Base-by-base conservation (phyloP, 2,113 vertebrate genomes). In the Sorex araneus region DNA sequence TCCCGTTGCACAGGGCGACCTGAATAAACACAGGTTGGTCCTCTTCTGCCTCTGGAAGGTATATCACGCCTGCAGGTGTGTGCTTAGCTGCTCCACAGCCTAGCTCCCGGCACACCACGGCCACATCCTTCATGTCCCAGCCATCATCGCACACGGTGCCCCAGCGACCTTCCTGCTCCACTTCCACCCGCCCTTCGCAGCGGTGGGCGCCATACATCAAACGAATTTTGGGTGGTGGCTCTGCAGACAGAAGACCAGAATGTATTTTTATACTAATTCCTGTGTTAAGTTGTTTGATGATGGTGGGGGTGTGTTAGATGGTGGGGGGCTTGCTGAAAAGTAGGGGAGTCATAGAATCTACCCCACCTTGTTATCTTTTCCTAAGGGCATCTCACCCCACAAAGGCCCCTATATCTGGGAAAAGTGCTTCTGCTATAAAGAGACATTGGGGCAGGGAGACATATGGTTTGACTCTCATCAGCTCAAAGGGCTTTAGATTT, bases 71-170 rank as follows among this genome's bases (percentile, higher is more conserved):
- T 15, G 64, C 43, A 3, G 84, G 80, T 18, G 84, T 89, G 66
- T 91, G 84, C 18, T 1, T 54, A 57, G 87, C 84, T 8, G 57
- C 69, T 16, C 87, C 91, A 15, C 91, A 94, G 70, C 80, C 88
- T 66, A 94, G 90, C 66, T 75, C 88, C 43, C 10, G 0, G 80
- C 90, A 95, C 54, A 91, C 45, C 45, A 86, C 3, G 0, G 81
- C 47, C 81, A 93, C 87, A 0, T 92, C 91, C 27, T 40, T 89
- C 73, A 54, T 67, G 81, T 87, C 85, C 94, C 93, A 93, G 50
- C 91, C 13, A 0, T 91, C 80, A 19, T 95, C 90, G 11, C 84
- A 92, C 6, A 82, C 25, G 0, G 87, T 92, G 34, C 93, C 88
- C 88, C 84, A 89, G 86, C 0, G 30, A 13, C 81, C 85, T 27